Base-by-base conservation (phyloP, 2,113 vertebrate genomes). In the Phocoena phocoena region DNA sequence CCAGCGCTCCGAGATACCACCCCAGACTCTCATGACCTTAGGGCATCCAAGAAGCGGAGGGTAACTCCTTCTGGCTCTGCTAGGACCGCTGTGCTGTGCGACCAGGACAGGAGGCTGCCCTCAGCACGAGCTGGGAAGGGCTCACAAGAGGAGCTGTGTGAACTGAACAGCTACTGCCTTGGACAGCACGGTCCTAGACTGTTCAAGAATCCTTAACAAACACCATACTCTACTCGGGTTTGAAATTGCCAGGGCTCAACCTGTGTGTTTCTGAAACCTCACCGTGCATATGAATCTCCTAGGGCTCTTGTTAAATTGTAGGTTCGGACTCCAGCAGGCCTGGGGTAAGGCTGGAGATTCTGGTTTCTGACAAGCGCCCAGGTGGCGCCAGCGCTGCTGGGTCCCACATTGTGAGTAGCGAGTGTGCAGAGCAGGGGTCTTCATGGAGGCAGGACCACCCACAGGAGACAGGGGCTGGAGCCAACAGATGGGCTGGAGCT, bases 131-230 rank as follows among this genome's bases (percentile, higher is more conserved):
- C 8, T 4, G 0, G 10, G n/a, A 71, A 73, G 44, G 38, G 18
- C 26, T 18, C 63, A 1, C 11, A 3, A 20, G 20, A 44, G 88
- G 53, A 41, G 21, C 8, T 14, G 18, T 33, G 50, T 8, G 53
- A 92, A 25, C 12, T 7, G 1, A 14, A 31, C 0, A 13, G 15
- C 81, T 53, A 6, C 41, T 9, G 1, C 5, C 12, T 2, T 28
- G 28, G 60, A 67, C 31, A 33, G 47, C n/a, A 41, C 12, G 44
- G n/a, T 21, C 50, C n/a, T 8, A 4, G 50, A 36, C 21, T 4
- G 2, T 26, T 44, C 21, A 53, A 82, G 76, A 74, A 31, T 60
- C 38, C n/a, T 23, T 25, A 23, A 62, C 11, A 10, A 68, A 26
- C 1, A 9, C 23, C 74, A 10, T 14, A 10, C 23, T 26, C 20